Evolutionary conservation across 1,140 invertebrate genomes (phyloP).

Genomic region (Neodiprion virginianus): DNA sequence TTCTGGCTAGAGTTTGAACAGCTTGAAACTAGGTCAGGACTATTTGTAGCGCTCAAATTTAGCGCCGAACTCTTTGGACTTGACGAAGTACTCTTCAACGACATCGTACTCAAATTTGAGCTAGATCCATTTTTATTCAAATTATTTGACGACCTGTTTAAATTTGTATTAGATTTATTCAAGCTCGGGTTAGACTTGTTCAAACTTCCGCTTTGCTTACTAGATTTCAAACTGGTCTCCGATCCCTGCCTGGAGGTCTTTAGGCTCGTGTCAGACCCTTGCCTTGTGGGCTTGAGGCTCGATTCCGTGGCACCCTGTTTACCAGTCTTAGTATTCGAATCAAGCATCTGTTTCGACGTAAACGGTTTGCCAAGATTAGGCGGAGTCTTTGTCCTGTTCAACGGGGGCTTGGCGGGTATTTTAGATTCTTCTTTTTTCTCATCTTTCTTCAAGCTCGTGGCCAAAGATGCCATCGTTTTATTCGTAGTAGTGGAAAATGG

Average conservation of each 20-base stretch:
- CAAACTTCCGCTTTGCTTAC: not conserved
- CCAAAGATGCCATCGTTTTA: slow-evolving; percentile 4
- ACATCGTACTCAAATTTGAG: slow-evolving; percentile 26
- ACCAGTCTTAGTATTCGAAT: not conserved
- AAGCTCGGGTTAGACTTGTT: slow-evolving; percentile 26
- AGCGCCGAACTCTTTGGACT: slow-evolving; percentile 41
- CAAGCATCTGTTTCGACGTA: slow-evolving; percentile 10
- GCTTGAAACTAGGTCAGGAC: slow-evolving; percentile 75
- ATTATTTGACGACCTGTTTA: not conserved
- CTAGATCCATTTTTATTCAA: slow-evolving; percentile 26
- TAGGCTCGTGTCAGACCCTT: slow-evolving; percentile 25
- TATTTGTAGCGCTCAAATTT: slow-evolving; percentile 56
- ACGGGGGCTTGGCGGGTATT: slow-evolving; percentile 29
- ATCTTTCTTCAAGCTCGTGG: slow-evolving; percentile 29
- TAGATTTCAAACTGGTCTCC: slow-evolving; percentile 27
- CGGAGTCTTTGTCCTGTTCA: slow-evolving; percentile 49
- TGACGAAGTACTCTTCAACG: slow-evolving; percentile 46
- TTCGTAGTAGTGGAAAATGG: slow-evolving; percentile 13
- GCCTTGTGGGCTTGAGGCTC: slow-evolving; percentile 30
- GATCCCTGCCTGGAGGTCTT: slow-evolving; percentile 14
- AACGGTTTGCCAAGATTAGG: slow-evolving; percentile 35
- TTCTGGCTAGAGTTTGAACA: slow-evolving; percentile 57
- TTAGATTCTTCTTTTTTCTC: slow-evolving; percentile 26
- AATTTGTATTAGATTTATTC: slow-evolving; percentile 31
- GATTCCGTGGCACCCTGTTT: slow-evolving; percentile 13